Percentiles rank a stretch among this genome's conserved stretches.
These are phyloP conservation scores for Cryptotis parvus DNA, from an alignment of 2,113 vertebrate genomes.

Conservation along the genomic window DNA sequence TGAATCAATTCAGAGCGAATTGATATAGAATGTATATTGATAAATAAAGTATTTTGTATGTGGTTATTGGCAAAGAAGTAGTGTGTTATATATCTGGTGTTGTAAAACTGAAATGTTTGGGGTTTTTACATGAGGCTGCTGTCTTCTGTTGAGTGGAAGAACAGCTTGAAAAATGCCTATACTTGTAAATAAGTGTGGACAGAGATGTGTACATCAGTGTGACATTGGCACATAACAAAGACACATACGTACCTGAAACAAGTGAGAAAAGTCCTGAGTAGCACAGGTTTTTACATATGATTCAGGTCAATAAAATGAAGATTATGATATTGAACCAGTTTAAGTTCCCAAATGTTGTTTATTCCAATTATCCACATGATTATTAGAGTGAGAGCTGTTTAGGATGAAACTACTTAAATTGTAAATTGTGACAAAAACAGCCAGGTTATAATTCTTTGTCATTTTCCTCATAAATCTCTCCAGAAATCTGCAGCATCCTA, in stretches of 20 bases:
- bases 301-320: neutral
- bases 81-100: neutral
- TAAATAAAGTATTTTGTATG: neutral
- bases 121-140: neutral
- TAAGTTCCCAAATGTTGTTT: neutral
- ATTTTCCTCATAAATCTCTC: neutral
- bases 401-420: neutral
- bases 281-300: neutral
- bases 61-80: neutral
- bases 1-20: neutral
- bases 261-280: neutral
- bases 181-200: neutral
- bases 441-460: neutral
- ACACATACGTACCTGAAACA: neutral
- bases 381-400: neutral
- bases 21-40: neutral
- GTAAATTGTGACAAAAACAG: neutral
- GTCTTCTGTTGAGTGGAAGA: neutral
- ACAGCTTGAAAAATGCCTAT: neutral
- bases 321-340: neutral
- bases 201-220: neutral
- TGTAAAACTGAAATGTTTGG: neutral
- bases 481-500: neutral
- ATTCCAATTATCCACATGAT: neutral
- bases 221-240: neutral